Evolutionary conservation across 1,140 invertebrate species (phyloP), one percentile per base, ranked within the genome.

Genomic region (Orius insidiosus): DNA sequence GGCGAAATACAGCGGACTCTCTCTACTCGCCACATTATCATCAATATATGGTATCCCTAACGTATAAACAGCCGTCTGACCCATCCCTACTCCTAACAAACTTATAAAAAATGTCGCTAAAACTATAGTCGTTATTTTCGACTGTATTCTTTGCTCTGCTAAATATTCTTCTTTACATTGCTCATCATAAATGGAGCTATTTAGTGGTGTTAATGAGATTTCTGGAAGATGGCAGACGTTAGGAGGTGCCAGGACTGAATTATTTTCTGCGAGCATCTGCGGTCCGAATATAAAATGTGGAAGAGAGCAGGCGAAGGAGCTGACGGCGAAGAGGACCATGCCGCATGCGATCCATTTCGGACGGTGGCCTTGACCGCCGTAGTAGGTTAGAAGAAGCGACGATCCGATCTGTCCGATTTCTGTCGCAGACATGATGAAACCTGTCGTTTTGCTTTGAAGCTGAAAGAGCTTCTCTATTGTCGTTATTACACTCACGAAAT

Each of bases 381-480:
- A 86, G 60, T 95, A 96, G 3, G 90, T 93, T 40, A 95, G 66
- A 53, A 95, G 67, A 43, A 94, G 64, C 11, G 86, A 83, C 10
- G 81, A 85, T 36, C 80, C 78, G 50, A 93, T 92, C 61, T 94
- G 89, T 1, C 93, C 92, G 54, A 96, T 85, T 62, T 97, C 92
- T 14, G 88, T 92, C 7, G 88, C 87, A 45, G 85, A 88, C 69
- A 95, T 78, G 53, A 96, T 78, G 35, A 90, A 76, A 0, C 90
- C 92, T 0, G 88, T 94, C 5, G 88, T 90, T 60, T 87, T 89
- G 43, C 87, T 93, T 57, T 92, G 87, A 38, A 96, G 85, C 68
- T 89, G 85, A 61, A 93, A 96, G 30, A 95, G 68, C 66, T 95
- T 95, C 64, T 97, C 92, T 33, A 97, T 86, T 6, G 90, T 96